A percentile compares a stretch with the other conserved stretches of the same genome.
Evolutionary conservation across 2,113 vertebrate genomes (phyloP).

Genomic region (Podiceps cristatus): DNA sequence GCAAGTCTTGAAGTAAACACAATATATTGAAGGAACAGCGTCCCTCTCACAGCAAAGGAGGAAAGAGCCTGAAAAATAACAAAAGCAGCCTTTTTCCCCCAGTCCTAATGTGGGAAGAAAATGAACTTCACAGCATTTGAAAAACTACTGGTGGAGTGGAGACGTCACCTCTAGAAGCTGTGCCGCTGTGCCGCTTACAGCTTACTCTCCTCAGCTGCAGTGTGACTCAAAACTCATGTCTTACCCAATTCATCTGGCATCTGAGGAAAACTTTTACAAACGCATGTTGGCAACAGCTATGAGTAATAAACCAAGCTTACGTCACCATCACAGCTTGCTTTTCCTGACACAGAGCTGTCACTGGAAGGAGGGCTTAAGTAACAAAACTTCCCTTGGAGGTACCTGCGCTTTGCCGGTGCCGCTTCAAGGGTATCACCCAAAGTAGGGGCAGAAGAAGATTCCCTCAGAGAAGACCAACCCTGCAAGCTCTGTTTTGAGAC

Average conservation of each 20-base stretch:
- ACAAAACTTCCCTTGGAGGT: not conserved
- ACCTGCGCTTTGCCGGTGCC: not conserved
- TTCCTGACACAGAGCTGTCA: not conserved
- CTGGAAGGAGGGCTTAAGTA: not conserved
- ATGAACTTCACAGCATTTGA: not conserved
- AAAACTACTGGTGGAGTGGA: not conserved
- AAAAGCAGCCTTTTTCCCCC: not conserved
- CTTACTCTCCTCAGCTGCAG: not conserved
- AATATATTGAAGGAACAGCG: not conserved
- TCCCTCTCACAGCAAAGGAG: not conserved
- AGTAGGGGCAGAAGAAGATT: not conserved
- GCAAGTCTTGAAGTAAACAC: not conserved
- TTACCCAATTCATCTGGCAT: not conserved
- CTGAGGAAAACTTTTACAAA: not conserved
- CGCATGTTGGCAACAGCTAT: not conserved
- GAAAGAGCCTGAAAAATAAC: not conserved
- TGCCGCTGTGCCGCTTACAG: not conserved
- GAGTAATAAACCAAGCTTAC: not conserved
- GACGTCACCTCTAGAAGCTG: not conserved
- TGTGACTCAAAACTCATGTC: not conserved
- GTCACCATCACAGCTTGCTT: not conserved
- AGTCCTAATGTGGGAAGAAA: not conserved
- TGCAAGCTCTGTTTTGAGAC: not conserved
- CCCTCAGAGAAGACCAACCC: not conserved
- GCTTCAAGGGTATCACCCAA: rapidly evolving